These are phyloP conservation scores for Hippopotamus amphibius DNA, from an alignment of 2,113 vertebrate genomes.

Conservation along the genomic window DNA sequence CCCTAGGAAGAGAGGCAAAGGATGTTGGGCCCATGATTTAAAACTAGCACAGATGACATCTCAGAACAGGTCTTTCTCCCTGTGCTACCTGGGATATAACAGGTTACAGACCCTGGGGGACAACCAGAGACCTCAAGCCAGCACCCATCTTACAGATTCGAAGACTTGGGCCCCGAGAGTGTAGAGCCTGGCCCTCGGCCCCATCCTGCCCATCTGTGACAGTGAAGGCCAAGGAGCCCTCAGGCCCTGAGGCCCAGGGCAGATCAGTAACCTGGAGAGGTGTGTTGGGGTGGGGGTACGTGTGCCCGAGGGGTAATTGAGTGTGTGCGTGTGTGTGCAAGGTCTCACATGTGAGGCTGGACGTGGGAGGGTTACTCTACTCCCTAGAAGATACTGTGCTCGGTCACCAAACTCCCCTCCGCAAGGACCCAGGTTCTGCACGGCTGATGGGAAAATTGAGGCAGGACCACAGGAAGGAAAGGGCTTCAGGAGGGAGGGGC, in stretches of 20 bases:
- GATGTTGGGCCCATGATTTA: neutral
- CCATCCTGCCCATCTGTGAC: neutral
- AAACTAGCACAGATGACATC: neutral
- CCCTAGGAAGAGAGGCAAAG: neutral
- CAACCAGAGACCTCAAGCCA: neutral
- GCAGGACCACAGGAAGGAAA: neutral
- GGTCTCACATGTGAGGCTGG: neutral
- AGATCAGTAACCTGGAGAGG: neutral
- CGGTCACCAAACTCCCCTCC: neutral
- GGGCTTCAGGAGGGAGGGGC: neutral
- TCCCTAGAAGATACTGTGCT: neutral
- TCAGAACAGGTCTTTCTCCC: neutral
- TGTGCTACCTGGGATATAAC: neutral
- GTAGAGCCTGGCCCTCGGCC: neutral
- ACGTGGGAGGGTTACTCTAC: neutral
- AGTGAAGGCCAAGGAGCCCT: neutral
- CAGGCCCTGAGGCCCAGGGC: neutral
- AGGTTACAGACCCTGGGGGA: neutral
- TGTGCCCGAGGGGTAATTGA: neutral
- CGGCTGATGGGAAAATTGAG: neutral
- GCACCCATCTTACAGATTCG: neutral
- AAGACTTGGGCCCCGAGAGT: neutral
- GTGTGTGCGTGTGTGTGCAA: fast-evolving
- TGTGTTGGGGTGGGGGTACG: neutral
- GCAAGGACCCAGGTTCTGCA: neutral